Evolutionary conservation across 1,140 invertebrate genomes (phyloP), one percentile per base, ranked within the genome.

Genomic region (Brachionus manjavacas): DNA sequence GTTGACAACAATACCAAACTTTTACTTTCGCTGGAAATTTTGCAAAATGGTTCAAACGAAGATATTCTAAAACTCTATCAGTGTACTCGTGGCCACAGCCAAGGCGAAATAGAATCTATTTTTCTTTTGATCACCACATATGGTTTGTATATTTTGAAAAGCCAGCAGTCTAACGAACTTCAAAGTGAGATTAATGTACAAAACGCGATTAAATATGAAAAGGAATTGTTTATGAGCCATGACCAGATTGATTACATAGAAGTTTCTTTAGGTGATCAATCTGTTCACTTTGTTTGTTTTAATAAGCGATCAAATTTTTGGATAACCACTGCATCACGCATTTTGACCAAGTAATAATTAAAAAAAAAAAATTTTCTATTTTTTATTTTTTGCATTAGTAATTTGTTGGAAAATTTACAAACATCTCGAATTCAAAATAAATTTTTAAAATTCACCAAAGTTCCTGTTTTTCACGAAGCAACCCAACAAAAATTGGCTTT

Each of bases 1-100:
- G 31, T 81, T 20, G 79, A 81, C 52, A 81, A 81, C n/a, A 81
- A 81, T 46, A 81, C 79, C 20, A 81, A 81, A 46, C 39, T 81
- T 16, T 20, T 81, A 6, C 79, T 81, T 12, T 64, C 52, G 14
- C 16, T 81, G n/a, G 79, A 81, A 41, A 64, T 81, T 25, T 14
- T 81, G 12, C 79, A 81, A 64, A 81, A 81, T 43, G 79, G 79
- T 23, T 25, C 79, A 35, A 60, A 64, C n/a, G 79, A 81, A 81
- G 79, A 81, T 3, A 60, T 81, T 12, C 4, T 60, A 16, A 81
- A 81, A 16, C 7, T 81, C 12, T 64, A 68, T 68, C 52, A 81
- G 25, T 64, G 49, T 23, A 81, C 79, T 4, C 49, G 79, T 23
- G 79, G 79, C 31, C 79, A 81, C 31, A 28, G 35, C 4, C 79